Conservation (phyloP, 1,140 invertebrate genomes). For the Meloidogyne floridensis region DNA sequence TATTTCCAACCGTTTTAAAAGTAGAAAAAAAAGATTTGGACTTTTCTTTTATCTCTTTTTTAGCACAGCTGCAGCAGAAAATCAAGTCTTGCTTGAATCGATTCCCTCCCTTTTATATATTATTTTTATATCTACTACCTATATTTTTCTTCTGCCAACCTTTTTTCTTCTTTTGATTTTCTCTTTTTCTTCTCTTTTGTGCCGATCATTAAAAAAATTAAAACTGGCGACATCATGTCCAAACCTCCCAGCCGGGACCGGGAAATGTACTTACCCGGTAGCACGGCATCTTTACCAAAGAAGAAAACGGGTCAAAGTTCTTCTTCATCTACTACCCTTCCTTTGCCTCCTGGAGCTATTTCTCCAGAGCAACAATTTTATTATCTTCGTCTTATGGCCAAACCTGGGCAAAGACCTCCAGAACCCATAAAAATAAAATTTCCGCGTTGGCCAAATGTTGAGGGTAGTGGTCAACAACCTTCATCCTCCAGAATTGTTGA, state of each 20-base stretch:
- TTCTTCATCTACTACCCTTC: not conserved
- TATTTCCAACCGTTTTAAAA: not conserved
- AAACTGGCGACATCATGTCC: constrained; percentile 6
- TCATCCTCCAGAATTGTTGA: constrained; percentile 3
- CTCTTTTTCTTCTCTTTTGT: constrained; percentile 11
- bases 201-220: constrained; percentile 2
- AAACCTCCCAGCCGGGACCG: constrained; percentile 25
- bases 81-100: not conserved
- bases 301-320: constrained; percentile 14
- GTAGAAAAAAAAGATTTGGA: not conserved
- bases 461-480: constrained; percentile 19
- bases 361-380: constrained; percentile 63
- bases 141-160: constrained; percentile 11
- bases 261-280: not conserved
- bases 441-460: constrained; percentile 51
- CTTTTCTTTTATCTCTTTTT: not conserved
- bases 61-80: not conserved
- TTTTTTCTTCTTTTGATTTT: not conserved
- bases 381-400: constrained; percentile 64
- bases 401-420: constrained; percentile 55
- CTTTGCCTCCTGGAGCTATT: constrained; percentile 28
- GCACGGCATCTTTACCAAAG: constrained; percentile 11
- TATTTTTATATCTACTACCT: constrained; percentile 6
- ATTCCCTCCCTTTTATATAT: not conserved
- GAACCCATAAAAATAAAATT: constrained; percentile 66